Conservation (phyloP, 2,113 vertebrate genomes). For the Hemiscyllium ocellatum region DNA sequence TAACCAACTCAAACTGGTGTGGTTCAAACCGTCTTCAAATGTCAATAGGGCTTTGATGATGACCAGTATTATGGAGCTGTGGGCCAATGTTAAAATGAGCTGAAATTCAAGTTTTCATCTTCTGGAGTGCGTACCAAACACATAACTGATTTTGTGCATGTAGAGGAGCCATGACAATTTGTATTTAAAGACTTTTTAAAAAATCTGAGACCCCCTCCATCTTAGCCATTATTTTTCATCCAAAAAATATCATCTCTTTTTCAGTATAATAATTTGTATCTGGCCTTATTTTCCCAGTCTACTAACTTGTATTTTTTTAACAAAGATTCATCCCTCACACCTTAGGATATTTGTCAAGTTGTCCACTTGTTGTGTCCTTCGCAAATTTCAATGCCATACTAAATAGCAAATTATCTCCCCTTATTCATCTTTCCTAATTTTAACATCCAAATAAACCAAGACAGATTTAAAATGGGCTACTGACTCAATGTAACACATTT, state of each 20-base stretch:
- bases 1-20: background rate
- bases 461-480: background rate
- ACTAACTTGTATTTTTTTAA: background rate
- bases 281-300: background rate
- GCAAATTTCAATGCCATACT: background rate
- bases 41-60: too few relatives aligned
- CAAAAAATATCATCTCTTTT: background rate
- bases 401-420: background rate
- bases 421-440: background rate
- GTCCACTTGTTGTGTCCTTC: too few relatives aligned
- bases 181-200: background rate
- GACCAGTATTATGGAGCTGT: background rate
- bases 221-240: background rate
- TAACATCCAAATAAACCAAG: background rate
- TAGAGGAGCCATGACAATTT: background rate
- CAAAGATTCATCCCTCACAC: too few relatives aligned
- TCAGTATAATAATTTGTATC: background rate
- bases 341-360: too few relatives aligned
- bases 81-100: background rate
- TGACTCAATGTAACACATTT: background rate
- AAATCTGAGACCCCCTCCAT: too few relatives aligned
- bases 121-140: background rate
- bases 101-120: background rate
- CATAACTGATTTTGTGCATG: background rate
- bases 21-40: background rate